Percentiles rank a stretch among this genome's conserved stretches.
These are phyloP conservation scores for Catharus bicknelli DNA, from an alignment of 2,113 vertebrate species.

Conservation along the genomic window DNA sequence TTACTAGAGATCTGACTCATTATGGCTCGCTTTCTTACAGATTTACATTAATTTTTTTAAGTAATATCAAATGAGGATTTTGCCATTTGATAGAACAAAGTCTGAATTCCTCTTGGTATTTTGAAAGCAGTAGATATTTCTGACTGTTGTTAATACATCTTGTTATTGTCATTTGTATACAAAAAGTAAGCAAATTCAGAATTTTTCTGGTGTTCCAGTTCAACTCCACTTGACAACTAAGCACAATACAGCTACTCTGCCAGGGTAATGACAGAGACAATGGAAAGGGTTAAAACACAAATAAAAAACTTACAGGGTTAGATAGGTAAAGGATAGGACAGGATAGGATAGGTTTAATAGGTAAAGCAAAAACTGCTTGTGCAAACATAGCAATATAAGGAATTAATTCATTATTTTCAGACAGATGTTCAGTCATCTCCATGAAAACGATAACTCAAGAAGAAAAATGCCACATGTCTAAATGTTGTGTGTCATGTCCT, in stretches of 20 bases:
- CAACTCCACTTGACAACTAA: neutral
- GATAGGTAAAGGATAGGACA: too few species aligned
- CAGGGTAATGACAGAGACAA: neutral
- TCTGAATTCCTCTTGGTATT: neutral
- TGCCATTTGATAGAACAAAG: neutral
- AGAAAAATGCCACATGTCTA: neutral
- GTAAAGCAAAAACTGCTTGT: rapidly evolving
- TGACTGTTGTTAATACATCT: neutral
- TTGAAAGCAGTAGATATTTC: neutral
- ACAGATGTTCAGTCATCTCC: neutral
- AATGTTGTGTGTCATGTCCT: neutral
- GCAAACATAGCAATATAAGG: neutral
- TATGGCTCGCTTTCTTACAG: neutral
- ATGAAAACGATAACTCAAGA: neutral
- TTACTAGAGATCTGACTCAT: neutral
- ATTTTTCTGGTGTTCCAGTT: neutral
- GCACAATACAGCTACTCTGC: neutral
- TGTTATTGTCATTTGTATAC: neutral
- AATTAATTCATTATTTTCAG: neutral
- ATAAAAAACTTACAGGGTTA: rapidly evolving
- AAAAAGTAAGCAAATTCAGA: neutral
- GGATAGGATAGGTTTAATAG: neutral
- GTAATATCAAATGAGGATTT: neutral
- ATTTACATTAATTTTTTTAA: neutral
- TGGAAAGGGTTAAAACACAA: neutral